A percentile compares a stretch with the other conserved stretches of the same genome.
These are phyloP conservation scores for Hippolais icterina DNA, from an alignment of 2,113 vertebrate species.

Conservation along the genomic window DNA sequence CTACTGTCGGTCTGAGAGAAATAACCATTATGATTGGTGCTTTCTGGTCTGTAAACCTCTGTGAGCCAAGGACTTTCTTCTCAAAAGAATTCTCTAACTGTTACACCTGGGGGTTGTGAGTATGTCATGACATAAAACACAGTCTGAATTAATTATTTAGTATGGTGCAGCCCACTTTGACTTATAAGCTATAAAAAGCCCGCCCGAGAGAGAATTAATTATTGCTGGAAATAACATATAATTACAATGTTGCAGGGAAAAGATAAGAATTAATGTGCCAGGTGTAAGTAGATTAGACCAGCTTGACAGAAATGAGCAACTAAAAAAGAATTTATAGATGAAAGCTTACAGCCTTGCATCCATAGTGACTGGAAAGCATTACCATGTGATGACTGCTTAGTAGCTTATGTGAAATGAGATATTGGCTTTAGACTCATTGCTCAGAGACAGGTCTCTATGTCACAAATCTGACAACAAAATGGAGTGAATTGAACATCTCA, in stretches of 20 bases:
- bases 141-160: conserved; percentile 72
- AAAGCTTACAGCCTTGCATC: conserved; percentile 60
- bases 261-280: conserved; percentile 77
- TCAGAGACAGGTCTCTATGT: conserved; percentile 46
- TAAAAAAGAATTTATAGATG: conserved; percentile 70
- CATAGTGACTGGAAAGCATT: conserved; percentile 44
- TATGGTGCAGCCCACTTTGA: conserved; percentile 68
- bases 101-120: conserved; percentile 24
- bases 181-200: conserved; percentile 73
- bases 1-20: neutral
- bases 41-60: conserved; percentile 32
- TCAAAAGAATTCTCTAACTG: conserved; percentile 46
- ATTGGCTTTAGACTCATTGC: conserved; percentile 47
- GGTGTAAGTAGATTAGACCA: conserved; percentile 75
- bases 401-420: conserved; percentile 62
- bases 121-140: conserved; percentile 69
- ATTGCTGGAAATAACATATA: conserved; percentile 76
- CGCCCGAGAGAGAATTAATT: conserved; percentile 70
- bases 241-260: conserved; percentile 74
- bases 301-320: conserved; percentile 70
- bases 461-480: conserved; percentile 57
- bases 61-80: conserved; percentile 43
- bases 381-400: conserved; percentile 45
- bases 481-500: conserved; percentile 27
- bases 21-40: conserved; percentile 2